Evolutionary conservation across 2,888 invertebrate genomes (phyloP), one percentile per base, ranked within the genome.

Genomic region (Lamproptera curius): DNA sequence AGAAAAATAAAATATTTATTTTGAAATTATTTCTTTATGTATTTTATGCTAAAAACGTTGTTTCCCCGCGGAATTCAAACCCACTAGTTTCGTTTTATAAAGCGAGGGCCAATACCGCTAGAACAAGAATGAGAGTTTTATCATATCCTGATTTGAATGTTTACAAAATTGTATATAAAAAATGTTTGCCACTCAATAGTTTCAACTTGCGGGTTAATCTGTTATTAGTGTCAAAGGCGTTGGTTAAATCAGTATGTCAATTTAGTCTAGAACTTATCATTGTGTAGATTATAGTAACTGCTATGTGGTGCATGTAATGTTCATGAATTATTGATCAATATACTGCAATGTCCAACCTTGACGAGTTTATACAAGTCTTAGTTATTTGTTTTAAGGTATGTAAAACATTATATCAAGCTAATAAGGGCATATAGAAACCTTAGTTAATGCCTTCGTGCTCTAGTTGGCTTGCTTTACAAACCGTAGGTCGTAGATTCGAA

Each of bases 271-370:
- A 9, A 31, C 31, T 31, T 31, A 31, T 11, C 31, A 31, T 31
- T n/a, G 9, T 31, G 3, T 11, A n/a, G n/a, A 13, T 31, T 31
- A 11, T 31, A 11, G 31, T 20, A 20, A 20, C 31, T 36, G 16
- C 46, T 47, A 47, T 54, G 49, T 58, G 61, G 55, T 56, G 63
- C 62, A 69, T 70, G 65, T 59, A 61, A 57, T 60, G 57, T 57
- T 68, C 52, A 75, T 76, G 67, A 73, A 75, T 76, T 68, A 73
- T 73, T 65, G 54, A 73, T 67, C 53, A 58, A 47, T 61, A 43
- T 54, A 48, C 50, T 56, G 49, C 54, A 58, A 51, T 53, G 53
- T 59, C 42, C 57, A 61, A 61, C 73, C 74, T 70, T 70, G 65
- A 50, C 20, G 37, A 53, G 49, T 59, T 49, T 36, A 37, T 9